Evolutionary conservation across 2,888 invertebrate species (phyloP).

Genomic region (Piscicola geometra): DNA sequence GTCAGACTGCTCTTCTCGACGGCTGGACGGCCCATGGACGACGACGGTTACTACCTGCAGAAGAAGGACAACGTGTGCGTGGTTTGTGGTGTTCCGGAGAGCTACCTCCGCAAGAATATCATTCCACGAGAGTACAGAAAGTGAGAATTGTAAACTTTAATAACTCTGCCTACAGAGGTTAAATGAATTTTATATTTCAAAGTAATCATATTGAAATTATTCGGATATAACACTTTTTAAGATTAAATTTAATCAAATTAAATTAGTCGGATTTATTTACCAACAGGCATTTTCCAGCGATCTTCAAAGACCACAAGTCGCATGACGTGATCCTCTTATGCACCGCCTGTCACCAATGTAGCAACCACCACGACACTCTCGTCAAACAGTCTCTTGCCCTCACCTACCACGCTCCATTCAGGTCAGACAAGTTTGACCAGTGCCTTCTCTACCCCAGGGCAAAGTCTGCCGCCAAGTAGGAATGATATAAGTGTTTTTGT

Average conservation of each 20-base stretch:
- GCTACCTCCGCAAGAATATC: slow-evolving; percentile 72
- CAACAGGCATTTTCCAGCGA: slow-evolving; percentile 58
- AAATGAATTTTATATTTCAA: background rate
- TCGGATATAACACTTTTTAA: too few relatives aligned
- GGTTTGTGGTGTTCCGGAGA: slow-evolving; percentile 68
- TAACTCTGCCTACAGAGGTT: background rate
- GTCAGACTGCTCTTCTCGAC: slow-evolving; percentile 74
- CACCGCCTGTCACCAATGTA: slow-evolving; percentile 66
- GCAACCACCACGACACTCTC: slow-evolving; percentile 65
- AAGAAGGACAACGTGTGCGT: slow-evolving; percentile 73
- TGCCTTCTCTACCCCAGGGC: slow-evolving; percentile 49
- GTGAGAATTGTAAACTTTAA: slow-evolving; percentile 49
- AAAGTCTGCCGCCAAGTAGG: slow-evolving; percentile 53
- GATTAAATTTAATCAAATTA: too few relatives aligned
- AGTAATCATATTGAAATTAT: too few relatives aligned
- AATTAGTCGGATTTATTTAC: background rate
- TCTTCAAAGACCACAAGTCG: slow-evolving; percentile 75
- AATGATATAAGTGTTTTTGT: background rate
- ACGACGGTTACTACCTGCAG: slow-evolving; percentile 67
- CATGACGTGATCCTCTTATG: slow-evolving; percentile 76
- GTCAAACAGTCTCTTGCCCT: slow-evolving; percentile 63
- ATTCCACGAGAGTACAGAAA: slow-evolving; percentile 76
- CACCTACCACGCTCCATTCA: slow-evolving; percentile 66
- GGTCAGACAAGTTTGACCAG: slow-evolving; percentile 49
- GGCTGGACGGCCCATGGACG: slow-evolving; percentile 66